These are phyloP conservation scores for Momotus momota DNA, from an alignment of 2,797 vertebrate genomes.

Conservation along the genomic window DNA sequence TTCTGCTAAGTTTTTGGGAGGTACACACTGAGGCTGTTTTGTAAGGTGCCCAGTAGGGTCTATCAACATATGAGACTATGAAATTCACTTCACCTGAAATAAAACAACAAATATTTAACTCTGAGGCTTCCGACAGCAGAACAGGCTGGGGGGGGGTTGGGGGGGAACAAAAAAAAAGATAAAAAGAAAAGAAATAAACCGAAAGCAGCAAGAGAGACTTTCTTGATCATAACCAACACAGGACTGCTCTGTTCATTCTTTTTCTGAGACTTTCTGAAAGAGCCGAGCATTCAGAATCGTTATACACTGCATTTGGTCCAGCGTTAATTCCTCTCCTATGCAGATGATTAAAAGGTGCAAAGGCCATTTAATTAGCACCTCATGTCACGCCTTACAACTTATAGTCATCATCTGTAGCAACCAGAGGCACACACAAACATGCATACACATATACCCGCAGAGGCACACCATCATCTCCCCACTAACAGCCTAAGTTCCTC, in stretches of 20 bases:
- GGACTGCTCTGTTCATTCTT: not conserved
- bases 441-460: not conserved
- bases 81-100: not conserved
- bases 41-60: not conserved
- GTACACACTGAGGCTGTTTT: not conserved
- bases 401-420: not conserved
- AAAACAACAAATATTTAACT: not conserved
- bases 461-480: not conserved
- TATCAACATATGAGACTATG: not conserved
- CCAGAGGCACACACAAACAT: not conserved
- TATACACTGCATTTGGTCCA: not conserved
- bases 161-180: too few relatives aligned
- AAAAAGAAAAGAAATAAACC: not conserved
- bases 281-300: not conserved
- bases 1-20: not conserved
- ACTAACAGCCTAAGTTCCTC: constrained; percentile 7
- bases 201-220: not conserved
- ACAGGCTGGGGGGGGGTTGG: not conserved
- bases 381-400: not conserved
- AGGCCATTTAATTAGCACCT: not conserved
- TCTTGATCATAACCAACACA: not conserved
- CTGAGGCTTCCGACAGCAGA: not conserved
- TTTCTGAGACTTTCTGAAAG: not conserved
- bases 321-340: not conserved
- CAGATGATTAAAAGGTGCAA: not conserved